These are phyloP conservation scores for Zalophus californianus DNA, from an alignment of 2,797 vertebrate genomes.

Conservation along the genomic window DNA sequence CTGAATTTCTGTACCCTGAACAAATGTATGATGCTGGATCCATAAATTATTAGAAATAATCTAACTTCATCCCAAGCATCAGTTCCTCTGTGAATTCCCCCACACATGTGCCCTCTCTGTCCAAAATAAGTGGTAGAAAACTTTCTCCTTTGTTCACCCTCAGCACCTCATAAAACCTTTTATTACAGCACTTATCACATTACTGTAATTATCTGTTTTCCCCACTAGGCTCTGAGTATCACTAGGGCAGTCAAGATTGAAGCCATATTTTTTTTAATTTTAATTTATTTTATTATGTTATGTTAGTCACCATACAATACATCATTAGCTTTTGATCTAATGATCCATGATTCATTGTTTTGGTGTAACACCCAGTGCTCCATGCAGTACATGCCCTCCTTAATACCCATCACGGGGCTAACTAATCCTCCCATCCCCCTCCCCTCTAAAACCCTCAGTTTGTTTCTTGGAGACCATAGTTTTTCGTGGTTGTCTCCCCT, in stretches of 20 bases:
- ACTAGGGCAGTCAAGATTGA: background rate
- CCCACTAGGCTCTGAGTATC: background rate
- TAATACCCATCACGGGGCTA: no score
- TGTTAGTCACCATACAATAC: no score
- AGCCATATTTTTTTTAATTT: background rate
- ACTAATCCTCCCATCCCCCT: no score
- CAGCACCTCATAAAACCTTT: background rate
- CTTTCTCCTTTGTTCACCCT: background rate
- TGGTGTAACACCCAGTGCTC: no score
- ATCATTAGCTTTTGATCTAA: no score
- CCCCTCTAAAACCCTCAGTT: no score
- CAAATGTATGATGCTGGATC: background rate
- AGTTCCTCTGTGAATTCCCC: background rate
- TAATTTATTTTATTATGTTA: background rate
- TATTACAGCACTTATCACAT: background rate
- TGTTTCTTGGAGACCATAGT: no score
- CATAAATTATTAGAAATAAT: background rate
- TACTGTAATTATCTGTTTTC: background rate
- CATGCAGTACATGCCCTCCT: no score
- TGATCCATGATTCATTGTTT: no score
- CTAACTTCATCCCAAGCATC: background rate
- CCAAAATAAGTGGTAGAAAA: background rate
- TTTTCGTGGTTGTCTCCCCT: no score
- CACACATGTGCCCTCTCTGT: no score
- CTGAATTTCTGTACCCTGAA: background rate